These are phyloP conservation scores for Cygnus buccinator DNA, from an alignment of 2,113 vertebrate species.

Conservation along the genomic window DNA sequence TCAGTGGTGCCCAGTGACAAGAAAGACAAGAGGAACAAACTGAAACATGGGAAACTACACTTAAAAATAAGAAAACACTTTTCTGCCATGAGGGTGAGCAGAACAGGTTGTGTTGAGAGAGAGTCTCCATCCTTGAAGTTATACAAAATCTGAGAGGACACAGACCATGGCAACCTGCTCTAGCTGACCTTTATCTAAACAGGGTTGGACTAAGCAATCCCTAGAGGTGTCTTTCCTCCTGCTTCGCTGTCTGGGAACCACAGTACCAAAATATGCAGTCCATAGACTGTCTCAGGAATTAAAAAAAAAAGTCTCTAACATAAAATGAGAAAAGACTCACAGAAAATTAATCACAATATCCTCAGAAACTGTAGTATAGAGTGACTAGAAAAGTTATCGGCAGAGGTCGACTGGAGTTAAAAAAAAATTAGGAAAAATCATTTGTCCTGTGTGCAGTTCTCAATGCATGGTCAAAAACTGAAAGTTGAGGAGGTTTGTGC, in stretches of 20 bases:
- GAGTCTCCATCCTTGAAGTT: not conserved
- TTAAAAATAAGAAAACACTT: not conserved
- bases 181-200: not conserved
- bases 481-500: not conserved
- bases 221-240: not conserved
- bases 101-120: not conserved
- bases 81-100: not conserved
- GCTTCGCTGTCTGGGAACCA: not conserved
- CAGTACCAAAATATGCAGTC: not conserved
- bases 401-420: not conserved
- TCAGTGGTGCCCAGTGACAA: not conserved
- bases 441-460: not conserved
- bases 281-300: not conserved
- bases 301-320: not conserved
- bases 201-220: not conserved
- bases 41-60: not conserved
- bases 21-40: not conserved
- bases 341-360: not conserved
- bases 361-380: not conserved
- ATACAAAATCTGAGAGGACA: not conserved
- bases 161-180: not conserved
- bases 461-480: not conserved
- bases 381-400: not conserved
- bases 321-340: not conserved
- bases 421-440: not conserved